Evolutionary conservation across 2,113 vertebrate genomes (phyloP).

Genomic region (Delphinapterus leucas): DNA sequence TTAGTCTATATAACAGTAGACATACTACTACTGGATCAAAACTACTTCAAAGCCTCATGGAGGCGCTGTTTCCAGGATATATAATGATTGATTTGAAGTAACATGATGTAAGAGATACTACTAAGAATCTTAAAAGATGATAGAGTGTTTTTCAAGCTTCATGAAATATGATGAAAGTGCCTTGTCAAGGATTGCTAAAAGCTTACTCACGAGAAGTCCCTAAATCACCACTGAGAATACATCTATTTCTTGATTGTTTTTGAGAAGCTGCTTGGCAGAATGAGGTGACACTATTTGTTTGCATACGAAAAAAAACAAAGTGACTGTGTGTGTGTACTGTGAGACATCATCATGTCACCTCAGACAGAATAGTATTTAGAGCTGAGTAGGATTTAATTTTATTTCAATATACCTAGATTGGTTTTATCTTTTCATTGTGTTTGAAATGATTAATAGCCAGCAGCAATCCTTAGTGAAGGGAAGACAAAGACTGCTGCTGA

Average conservation of each 20-base stretch:
- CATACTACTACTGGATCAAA: neutral
- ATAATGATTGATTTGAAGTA: constrained; percentile 55
- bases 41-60: neutral
- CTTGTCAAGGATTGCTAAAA: constrained; percentile 45
- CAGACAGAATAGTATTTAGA: constrained; percentile 24
- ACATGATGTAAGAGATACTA: neutral
- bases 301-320: neutral
- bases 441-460: constrained; percentile 59
- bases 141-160: constrained; percentile 23
- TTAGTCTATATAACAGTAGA: neutral
- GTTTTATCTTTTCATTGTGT: constrained; percentile 37
- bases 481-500: neutral
- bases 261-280: neutral
- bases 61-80: constrained; percentile 13
- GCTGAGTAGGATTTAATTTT: constrained; percentile 44
- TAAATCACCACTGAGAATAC: neutral
- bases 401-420: constrained; percentile 35
- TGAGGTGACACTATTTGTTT: constrained; percentile 26
- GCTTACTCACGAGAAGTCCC: neutral
- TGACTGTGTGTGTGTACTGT: neutral
- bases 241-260: neutral
- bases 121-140: constrained; percentile 44
- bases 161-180: constrained; percentile 31
- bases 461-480: constrained; percentile 7
- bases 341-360: constrained; percentile 19